A percentile compares a stretch with the other conserved stretches of the same genome.
phyloP scores from a whole-genome alignment of 2,113 vertebrate genomes.

The Tonatia bakeri region DNA sequence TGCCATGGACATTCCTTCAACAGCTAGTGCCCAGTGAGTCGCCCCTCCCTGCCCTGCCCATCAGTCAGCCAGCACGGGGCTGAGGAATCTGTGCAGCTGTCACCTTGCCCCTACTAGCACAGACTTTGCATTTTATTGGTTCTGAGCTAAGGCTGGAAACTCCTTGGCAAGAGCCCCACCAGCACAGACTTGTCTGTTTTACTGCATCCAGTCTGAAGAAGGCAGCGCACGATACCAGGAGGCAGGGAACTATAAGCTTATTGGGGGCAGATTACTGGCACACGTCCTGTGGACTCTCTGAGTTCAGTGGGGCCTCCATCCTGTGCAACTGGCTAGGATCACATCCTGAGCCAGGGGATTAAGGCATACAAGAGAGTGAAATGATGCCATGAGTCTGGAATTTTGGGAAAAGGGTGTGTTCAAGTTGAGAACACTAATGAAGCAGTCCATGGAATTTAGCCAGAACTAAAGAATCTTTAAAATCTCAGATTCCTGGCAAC shows the following conservation, averaged over 20 bases:
- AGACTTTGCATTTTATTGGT: not conserved
- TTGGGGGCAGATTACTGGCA: not conserved
- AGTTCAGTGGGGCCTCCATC: not conserved
- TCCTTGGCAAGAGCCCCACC: not conserved
- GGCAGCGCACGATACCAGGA: not conserved
- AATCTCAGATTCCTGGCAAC: not conserved
- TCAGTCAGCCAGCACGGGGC: not conserved
- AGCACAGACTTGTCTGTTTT: not conserved
- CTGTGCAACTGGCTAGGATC: not conserved
- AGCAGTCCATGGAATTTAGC: not conserved
- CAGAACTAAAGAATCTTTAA: not conserved
- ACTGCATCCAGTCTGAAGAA: not conserved
- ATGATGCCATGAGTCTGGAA: not conserved
- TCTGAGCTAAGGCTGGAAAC: not conserved
- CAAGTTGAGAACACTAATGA: not conserved
- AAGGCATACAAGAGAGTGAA: not conserved
- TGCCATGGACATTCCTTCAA: not conserved
- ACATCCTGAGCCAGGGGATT: not conserved
- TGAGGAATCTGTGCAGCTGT: not conserved
- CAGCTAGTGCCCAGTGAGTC: not conserved
- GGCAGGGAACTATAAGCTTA: not conserved
- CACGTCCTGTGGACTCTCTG: not conserved
- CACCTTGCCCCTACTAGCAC: not conserved
- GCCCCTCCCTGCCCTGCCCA: not conserved
- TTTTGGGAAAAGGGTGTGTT: constrained; percentile 4